Evolutionary conservation across 1,140 invertebrate species (phyloP).

Genomic region (Bombus balteatus): DNA sequence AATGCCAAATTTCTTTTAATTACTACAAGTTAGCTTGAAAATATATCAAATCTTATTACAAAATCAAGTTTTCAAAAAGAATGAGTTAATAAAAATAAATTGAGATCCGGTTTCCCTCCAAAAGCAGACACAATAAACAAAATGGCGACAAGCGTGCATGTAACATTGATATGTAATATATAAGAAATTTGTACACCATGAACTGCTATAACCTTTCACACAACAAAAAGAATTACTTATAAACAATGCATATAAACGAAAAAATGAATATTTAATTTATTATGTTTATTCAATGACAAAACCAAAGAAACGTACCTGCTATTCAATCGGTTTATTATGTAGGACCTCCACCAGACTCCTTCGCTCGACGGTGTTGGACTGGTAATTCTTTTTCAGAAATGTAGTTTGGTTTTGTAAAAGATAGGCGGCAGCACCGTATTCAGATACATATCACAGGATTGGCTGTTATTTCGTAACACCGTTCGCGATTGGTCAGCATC

Average conservation of each 20-base stretch:
- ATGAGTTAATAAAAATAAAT: constrained; percentile 16
- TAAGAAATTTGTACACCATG: neutral
- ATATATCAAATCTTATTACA: neutral
- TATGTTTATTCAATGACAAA: neutral
- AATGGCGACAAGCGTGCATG: constrained; percentile 73
- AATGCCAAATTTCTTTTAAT: neutral
- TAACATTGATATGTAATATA: neutral
- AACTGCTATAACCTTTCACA: neutral
- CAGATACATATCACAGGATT: constrained; percentile 29
- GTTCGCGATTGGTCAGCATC: constrained; percentile 5
- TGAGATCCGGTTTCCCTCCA: constrained; percentile 77
- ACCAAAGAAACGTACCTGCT: neutral
- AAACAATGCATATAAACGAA: neutral
- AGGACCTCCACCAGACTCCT: neutral
- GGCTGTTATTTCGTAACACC: constrained; percentile 24
- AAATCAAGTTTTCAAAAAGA: neutral
- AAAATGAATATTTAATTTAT: neutral
- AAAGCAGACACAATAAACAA: constrained; percentile 78
- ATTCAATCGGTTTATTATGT: neutral
- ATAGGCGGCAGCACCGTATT: constrained; percentile 32
- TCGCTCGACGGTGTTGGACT: neutral
- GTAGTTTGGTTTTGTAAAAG: constrained; percentile 16
- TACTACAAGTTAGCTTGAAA: neutral
- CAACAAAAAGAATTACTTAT: neutral
- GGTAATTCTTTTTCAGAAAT: constrained; percentile 33